Evolutionary conservation across 2,888 invertebrate genomes (phyloP), one percentile per base, ranked within the genome.

Genomic region (Macaria notata): DNA sequence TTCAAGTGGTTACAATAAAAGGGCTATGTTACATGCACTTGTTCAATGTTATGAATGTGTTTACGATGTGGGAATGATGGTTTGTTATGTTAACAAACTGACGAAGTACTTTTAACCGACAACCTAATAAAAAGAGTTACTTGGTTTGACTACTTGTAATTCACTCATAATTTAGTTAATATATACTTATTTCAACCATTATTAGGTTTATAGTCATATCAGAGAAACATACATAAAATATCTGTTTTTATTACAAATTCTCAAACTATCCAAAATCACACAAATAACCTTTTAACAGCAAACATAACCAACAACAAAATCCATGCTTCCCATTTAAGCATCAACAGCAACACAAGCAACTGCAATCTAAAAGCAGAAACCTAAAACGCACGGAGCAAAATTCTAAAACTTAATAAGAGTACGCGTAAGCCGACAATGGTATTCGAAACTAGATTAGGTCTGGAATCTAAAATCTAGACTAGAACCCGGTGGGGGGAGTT

Each of bases 381-480:
- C 52, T 29, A 61, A 61, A 61, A 51, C 38, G 38, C 44, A 43
- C 47, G 46, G 49, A 59, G 59, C 52, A 49, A 59, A 51, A 58
- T 55, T 56, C 61, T 19, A 52, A 59, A 64, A 64, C 59, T 61
- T 56, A 64, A 62, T 58, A 56, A 60, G 47, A 59, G 57, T 54
- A 55, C 59, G 63, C 42, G 53, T 39, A 47, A 52, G 49, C 50
- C 61, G 63, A 66, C 69, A 72, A 73, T 71, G 67, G 67, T 64
- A 76, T 76, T 66, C 64, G 65, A 69, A 81, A 78, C 77, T 71
- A 78, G 80, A 82, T 83, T 81, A 81, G 80, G 73, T 77, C 75
- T 76, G 72, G 72, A 69, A 76, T 73, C 76, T 78, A 76, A 78
- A 78, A 81, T 81, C 77, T 82, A 79, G 79, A 79, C 72, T 74